Percentiles rank a stretch among this genome's conserved stretches.
phyloP scores from a whole-genome alignment of 2,113 vertebrate genomes.

The Trinectes maculatus region DNA sequence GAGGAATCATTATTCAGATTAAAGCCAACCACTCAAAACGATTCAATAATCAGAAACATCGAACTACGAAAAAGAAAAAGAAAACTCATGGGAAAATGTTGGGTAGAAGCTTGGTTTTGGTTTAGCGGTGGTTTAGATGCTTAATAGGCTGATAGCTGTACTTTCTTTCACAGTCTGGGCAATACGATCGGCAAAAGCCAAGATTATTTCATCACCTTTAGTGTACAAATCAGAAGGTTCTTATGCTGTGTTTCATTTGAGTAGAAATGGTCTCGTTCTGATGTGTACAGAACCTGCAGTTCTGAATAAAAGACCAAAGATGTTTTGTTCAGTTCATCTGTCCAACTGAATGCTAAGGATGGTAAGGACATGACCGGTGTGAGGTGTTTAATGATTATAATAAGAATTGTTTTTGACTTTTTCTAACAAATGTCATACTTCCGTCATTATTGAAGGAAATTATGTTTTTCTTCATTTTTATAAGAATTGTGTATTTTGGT shows the following conservation, averaged over 20 bases:
- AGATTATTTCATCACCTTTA: background rate
- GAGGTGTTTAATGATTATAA: too few relatives aligned
- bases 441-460: too few relatives aligned
- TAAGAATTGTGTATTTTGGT: too few relatives aligned
- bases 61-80: slow-evolving; percentile 43
- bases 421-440: too few relatives aligned
- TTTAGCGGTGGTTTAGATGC: slow-evolving; percentile 13
- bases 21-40: slow-evolving; percentile 36
- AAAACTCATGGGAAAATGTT: slow-evolving; percentile 37
- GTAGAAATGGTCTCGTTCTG: background rate
- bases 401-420: too few relatives aligned
- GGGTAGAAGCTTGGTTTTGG: slow-evolving; percentile 6
- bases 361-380: background rate
- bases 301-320: background rate
- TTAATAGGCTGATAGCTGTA: slow-evolving; percentile 1
- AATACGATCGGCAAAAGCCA: background rate
- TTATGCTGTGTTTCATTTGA: background rate
- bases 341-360: background rate
- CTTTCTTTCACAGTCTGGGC: slow-evolving; percentile 2
- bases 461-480: too few relatives aligned
- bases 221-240: slow-evolving; percentile 3
- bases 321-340: background rate
- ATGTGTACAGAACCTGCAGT: slow-evolving; percentile 2
- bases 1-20: slow-evolving; percentile 58
- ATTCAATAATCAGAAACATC: slow-evolving; percentile 53